Percentiles rank a stretch among this genome's conserved stretches.
Evolutionary conservation across 1,140 invertebrate genomes (phyloP).

Genomic region (Diorhabda sublineata): DNA sequence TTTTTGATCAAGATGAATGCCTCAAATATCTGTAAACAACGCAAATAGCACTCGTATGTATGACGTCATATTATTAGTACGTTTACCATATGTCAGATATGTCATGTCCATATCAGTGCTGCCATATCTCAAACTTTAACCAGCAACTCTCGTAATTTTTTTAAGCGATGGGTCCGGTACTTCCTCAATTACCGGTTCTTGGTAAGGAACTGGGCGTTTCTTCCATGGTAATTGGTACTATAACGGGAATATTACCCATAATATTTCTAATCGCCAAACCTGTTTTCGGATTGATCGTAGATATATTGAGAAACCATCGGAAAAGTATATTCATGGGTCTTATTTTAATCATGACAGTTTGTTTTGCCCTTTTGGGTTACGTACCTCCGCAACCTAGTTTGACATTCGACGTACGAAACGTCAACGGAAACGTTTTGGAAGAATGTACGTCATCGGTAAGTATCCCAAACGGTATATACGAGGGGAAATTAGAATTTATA

Average conservation of each 20-base stretch:
- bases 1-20: no score
- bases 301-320: conserved; percentile 58
- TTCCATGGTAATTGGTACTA: conserved; percentile 64
- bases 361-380: conserved; percentile 62
- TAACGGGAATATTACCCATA: conserved; percentile 65
- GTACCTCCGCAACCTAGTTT: conserved; percentile 48
- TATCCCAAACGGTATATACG: conserved; percentile 13
- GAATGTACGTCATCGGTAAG: conserved; percentile 46
- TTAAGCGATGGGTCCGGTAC: conserved; percentile 70
- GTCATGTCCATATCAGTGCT: conserved; percentile 28
- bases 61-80: no score
- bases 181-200: conserved; percentile 69
- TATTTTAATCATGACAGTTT: conserved; percentile 58
- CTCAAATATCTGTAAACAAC: no score
- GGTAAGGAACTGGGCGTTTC: conserved; percentile 73
- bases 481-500: background rate
- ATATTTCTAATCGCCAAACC: conserved; percentile 70
- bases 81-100: no score
- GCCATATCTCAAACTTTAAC: background rate
- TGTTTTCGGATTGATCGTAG: conserved; percentile 64
- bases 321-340: conserved; percentile 67
- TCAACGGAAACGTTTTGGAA: conserved; percentile 27
- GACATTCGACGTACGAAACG: background rate
- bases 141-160: conserved; percentile 20
- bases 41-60: no score